Evolutionary conservation across 2,797 vertebrate genomes (phyloP), one percentile per base, ranked within the genome.

Genomic region (Catharus ustulatus): DNA sequence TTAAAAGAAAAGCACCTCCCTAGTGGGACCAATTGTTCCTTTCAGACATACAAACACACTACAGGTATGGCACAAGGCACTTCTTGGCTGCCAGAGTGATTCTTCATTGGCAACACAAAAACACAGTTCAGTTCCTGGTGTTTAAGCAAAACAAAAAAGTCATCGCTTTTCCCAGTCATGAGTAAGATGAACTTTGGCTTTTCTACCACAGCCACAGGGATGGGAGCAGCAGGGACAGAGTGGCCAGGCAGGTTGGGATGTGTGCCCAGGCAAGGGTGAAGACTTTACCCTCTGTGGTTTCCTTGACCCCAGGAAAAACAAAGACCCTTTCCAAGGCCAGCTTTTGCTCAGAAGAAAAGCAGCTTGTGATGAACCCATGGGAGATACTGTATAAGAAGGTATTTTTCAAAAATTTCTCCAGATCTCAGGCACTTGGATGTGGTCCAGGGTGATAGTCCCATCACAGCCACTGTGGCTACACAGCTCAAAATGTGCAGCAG

Each of bases 301-400:
- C 73, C 81, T 68, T 55, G 34, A 58, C 55, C 75, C 90, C 57
- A 71, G 75, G 36, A 71, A 66, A 81, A 88, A 83, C 22, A 11
- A 71, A 85, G 58, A 55, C 54, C 38, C n/a, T 19, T 90, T 87
- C 89, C 91, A 94, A 32, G 0, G 0, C 36, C 88, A 88, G 59
- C n/a, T 79, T 94, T 71, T 64, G 80, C 38, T 7, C 72, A 87
- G 75, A 87, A 73, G 72, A 83, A 94, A 93, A 94, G 74, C 84
- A 84, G 72, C 71, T 46, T 46, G 45, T 46, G 64, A 75, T 40
- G 78, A 75, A 21, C 72, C 29, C 64, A 12, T 6, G 24, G 64
- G 57, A 92, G 49, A 68, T 13, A 81, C n/a, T 36, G 46, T 3
- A 0, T 13, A 46, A 54, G 34, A 90, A 58, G 46, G 49, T 45